phyloP scores from a whole-genome alignment of 2,113 vertebrate species.

The Semicossyphus pulcher region DNA sequence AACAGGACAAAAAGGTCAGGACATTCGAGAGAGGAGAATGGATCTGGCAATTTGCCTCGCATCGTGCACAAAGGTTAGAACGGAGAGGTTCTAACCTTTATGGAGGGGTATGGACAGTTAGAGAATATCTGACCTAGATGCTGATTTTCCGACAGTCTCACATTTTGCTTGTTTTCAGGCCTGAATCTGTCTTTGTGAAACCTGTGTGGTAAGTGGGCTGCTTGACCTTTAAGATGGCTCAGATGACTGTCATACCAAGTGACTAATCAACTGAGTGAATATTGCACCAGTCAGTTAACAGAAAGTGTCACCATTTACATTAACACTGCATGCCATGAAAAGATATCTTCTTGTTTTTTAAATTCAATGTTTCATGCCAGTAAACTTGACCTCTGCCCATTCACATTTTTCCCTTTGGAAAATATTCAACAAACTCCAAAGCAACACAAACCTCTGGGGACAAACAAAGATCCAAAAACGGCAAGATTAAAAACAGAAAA shows the following conservation, averaged over 20 bases:
- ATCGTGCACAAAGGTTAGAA: slow-evolving; percentile 54
- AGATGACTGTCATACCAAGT: neutral
- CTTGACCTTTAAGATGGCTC: neutral
- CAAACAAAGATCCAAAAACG: slow-evolving; percentile 69
- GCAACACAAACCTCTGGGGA: slow-evolving; percentile 62
- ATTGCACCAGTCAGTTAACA: neutral
- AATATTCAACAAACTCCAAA: slow-evolving; percentile 45
- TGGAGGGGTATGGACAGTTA: neutral
- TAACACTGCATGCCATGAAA: neutral
- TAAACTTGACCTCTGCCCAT: slow-evolving; percentile 38
- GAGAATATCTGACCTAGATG: neutral
- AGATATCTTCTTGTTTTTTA: slow-evolving; percentile 2
- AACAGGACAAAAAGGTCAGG: slow-evolving; percentile 60
- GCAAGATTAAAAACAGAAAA: slow-evolving; percentile 46
- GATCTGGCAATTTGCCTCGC: slow-evolving; percentile 12
- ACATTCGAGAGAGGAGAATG: slow-evolving; percentile 60
- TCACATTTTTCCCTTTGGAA: slow-evolving; percentile 27
- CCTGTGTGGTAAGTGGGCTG: neutral
- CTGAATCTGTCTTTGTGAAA: slow-evolving; percentile 35
- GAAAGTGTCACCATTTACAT: neutral
- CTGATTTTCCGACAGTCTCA: slow-evolving; percentile 26
- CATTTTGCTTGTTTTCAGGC: neutral
- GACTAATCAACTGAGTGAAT: no score
- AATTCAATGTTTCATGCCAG: slow-evolving; percentile 14
- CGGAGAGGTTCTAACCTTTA: no score